Conservation (phyloP, 2,888 invertebrate genomes). For the Drosophila nr. fundita region DNA sequence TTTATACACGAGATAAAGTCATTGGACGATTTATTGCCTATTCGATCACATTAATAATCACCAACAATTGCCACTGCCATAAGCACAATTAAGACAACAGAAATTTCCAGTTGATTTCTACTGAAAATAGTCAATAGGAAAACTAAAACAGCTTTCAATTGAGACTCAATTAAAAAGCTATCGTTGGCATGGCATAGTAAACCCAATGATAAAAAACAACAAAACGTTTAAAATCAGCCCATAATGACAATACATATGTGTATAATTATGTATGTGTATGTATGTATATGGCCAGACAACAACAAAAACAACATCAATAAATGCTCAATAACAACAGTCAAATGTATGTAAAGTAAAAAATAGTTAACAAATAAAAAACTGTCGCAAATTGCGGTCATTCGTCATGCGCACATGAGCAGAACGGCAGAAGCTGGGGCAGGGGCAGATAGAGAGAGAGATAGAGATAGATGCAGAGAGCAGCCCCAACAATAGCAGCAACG, state of each 20-base stretch:
- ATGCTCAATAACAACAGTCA: constrained; percentile 68
- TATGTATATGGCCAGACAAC: constrained; percentile 31
- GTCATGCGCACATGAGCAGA: constrained; percentile 84
- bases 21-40: constrained; percentile 5
- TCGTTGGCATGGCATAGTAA: constrained; percentile 50
- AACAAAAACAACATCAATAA: constrained; percentile 62
- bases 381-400: constrained; percentile 84
- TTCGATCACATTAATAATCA: constrained; percentile 30
- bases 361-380: constrained; percentile 68
- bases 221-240: constrained; percentile 66
- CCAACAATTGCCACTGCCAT: constrained; percentile 40
- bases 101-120: constrained; percentile 55
- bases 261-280: constrained; percentile 21
- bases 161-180: constrained; percentile 40
- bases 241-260: constrained; percentile 68
- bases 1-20: not conserved
- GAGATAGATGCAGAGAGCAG: constrained; percentile 26
- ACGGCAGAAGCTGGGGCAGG: constrained; percentile 54
- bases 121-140: constrained; percentile 38
- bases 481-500: constrained; percentile 25
- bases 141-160: constrained; percentile 23
- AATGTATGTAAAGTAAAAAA: constrained; percentile 72
- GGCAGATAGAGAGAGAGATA: constrained; percentile 14
- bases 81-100: constrained; percentile 48
- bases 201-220: constrained; percentile 27